These are phyloP conservation scores for Theonella swinhoei DNA, from an alignment of 37 sponge, comb jelly and placozoan species.

Conservation along the genomic window DNA sequence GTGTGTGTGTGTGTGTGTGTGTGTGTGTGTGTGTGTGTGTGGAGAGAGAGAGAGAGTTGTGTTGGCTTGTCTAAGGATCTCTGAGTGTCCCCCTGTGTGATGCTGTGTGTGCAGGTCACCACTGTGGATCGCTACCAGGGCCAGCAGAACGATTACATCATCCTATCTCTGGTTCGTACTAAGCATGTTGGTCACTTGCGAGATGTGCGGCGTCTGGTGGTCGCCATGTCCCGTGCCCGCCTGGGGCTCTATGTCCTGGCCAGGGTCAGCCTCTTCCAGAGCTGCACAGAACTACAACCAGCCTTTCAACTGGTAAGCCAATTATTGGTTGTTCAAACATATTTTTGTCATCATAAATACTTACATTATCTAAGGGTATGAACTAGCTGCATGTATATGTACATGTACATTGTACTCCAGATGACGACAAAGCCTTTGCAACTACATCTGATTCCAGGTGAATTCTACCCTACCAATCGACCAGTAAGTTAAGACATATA, in stretches of 20 bases:
- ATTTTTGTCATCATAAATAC: neutral
- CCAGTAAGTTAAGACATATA: conserved; percentile 44
- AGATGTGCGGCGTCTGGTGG: conserved; percentile 96
- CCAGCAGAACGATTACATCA: conserved; percentile 99
- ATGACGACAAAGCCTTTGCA: conserved; percentile 70
- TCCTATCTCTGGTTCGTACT: conserved; percentile 96
- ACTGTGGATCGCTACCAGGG: conserved; percentile 99
- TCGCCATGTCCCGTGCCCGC: conserved; percentile 98
- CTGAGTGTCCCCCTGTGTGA: no score
- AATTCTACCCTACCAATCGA: conserved; percentile 80
- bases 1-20: neutral
- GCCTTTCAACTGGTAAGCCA: conserved; percentile 86
- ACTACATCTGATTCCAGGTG: conserved; percentile 86
- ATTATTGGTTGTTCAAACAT: neutral
- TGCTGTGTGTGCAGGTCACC: conserved; percentile 93
- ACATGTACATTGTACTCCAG: no score
- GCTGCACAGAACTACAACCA: conserved; percentile 95
- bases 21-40: no score
- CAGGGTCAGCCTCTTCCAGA: conserved; percentile 83
- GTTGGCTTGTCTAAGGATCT: no score
- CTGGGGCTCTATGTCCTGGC: conserved; percentile 96
- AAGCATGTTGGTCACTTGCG: conserved; percentile 92
- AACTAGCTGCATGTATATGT: neutral
- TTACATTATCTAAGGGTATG: no score
- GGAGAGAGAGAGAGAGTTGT: no score